These are phyloP conservation scores for Melanitta fusca DNA, from an alignment of 2,797 vertebrate genomes.

Conservation along the genomic window DNA sequence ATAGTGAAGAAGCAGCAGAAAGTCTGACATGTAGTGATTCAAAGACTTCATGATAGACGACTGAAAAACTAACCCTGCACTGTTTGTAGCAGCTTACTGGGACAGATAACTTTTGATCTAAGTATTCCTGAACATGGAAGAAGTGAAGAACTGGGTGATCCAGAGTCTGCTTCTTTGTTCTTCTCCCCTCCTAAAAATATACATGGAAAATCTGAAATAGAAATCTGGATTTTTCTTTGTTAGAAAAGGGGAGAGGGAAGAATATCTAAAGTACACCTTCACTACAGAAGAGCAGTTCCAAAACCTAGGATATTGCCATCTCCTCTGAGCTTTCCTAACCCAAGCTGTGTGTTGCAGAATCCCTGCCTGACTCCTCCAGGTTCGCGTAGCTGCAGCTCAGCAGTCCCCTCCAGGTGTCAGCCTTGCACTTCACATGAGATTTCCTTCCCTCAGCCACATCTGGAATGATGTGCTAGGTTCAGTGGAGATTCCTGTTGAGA, in stretches of 20 bases:
- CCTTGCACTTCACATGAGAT: slow-evolving; percentile 56
- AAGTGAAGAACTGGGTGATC: not conserved
- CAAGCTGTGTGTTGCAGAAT: not conserved
- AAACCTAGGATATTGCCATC: not conserved
- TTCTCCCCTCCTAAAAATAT: not conserved
- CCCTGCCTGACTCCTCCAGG: rapidly evolving
- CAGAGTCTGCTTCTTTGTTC: not conserved
- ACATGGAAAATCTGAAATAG: not conserved
- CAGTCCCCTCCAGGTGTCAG: slow-evolving; percentile 78
- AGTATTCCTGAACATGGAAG: not conserved
- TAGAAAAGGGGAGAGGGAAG: not conserved
- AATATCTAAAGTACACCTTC: not conserved
- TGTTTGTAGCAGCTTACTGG: not conserved
- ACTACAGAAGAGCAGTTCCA: not conserved
- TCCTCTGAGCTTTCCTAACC: not conserved
- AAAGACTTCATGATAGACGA: not conserved
- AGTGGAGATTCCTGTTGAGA: slow-evolving; percentile 9
- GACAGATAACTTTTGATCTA: not conserved
- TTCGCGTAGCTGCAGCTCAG: not conserved
- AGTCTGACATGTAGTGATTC: not conserved
- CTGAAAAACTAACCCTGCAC: not conserved
- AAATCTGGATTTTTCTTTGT: not conserved
- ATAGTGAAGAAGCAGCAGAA: not conserved
- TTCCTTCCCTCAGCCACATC: not conserved
- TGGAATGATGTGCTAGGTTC: not conserved